Evolutionary conservation across 2,797 vertebrate species (phyloP), one percentile per base, ranked within the genome.

Genomic region (Sebastes minor): DNA sequence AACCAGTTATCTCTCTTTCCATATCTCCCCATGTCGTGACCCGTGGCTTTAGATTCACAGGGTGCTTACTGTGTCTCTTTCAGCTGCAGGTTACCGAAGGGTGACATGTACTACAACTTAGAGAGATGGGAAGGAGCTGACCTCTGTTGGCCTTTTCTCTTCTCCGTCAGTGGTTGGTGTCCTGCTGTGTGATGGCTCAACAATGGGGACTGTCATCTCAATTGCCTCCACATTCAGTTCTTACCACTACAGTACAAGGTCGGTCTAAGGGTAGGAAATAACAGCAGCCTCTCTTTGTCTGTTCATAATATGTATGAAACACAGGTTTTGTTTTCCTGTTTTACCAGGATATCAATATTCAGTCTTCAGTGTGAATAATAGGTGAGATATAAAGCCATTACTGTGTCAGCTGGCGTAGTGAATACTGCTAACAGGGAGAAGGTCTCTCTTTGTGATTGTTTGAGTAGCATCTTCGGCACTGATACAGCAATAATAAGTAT

Each of bases 131-230:
- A 84, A 77, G 71, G 33, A 75, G 42, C 71, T 55, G 72, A 82
- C 63, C 71, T 77, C 46, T 52, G 35, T 59, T 23, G 53, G 38
- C 73, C 76, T 79, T 79, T 85, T 77, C 52, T 85, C 32, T n/a
- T 73, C 70, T 71, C 81, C 78, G 73, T 84, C 83, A 71, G 35
- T 13, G 38, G 62, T 25, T 68, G 64, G 30, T 71, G 60, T 86
- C 85, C 84, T 73, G 74, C 86, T 87, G 87, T 84, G 88, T 84
- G 82, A 88, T 60, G 81, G 70, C 71, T 77, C 71, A 84, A 83
- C 82, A 91, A 86, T 66, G 66, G 67, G 60, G 61, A 76, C n/a
- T 78, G 80, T 79, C 79, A 52, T 75, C 76, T 73, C 33, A 70
- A 73, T 38, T 65, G 69, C 71, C 64, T 74, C 27, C 62, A 74